A percentile compares a stretch with the other conserved stretches of the same genome.
Conservation (phyloP, 2,888 invertebrate species). For the Macrosiphum euphorbiae region DNA sequence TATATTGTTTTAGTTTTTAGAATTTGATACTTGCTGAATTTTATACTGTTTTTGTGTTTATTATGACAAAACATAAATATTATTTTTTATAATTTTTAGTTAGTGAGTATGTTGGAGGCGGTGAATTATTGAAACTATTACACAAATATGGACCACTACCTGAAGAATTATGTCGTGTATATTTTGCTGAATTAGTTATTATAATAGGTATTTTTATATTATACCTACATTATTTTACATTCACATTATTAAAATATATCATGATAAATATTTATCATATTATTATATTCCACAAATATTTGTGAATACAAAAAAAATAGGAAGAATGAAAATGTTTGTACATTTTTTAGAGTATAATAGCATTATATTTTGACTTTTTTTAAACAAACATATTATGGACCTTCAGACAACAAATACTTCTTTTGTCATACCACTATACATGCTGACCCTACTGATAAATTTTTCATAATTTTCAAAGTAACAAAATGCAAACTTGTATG, state of each 20-base stretch:
- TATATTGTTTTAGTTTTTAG: background rate
- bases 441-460: background rate
- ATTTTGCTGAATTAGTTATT: constrained; percentile 88
- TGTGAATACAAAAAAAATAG: background rate
- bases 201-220: constrained; percentile 78
- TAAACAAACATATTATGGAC: background rate
- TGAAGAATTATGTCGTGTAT: constrained; percentile 83
- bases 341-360: background rate
- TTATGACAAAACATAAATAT: background rate
- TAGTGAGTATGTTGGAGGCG: constrained; percentile 86
- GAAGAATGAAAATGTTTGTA: background rate
- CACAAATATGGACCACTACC: constrained; percentile 81
- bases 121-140: constrained; percentile 85
- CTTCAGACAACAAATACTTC: background rate
- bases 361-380: background rate
- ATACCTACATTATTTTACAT: no score
- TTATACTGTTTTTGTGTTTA: background rate
- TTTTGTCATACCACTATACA: background rate
- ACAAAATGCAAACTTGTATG: background rate
- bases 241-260: no score
- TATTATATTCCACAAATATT: background rate
- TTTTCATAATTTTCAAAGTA: background rate
- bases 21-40: background rate
- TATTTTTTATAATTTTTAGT: constrained; percentile 73
- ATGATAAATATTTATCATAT: background rate